Conservation (phyloP, 2,113 vertebrate genomes). For the Heliornis fulica region DNA sequence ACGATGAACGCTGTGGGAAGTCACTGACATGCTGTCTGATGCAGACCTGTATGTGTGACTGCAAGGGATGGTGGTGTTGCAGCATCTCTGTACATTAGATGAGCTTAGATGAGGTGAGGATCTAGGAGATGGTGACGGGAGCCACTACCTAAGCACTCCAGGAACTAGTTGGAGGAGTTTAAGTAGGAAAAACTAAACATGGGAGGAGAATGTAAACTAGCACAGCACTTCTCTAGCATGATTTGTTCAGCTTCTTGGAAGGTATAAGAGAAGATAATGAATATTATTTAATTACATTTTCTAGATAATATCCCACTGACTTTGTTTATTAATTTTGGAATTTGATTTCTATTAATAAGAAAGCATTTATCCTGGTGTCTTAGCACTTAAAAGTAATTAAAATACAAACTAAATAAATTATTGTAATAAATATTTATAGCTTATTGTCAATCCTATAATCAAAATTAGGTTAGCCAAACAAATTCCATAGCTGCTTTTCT, state of each 20-base stretch:
- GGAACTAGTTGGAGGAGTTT: background rate
- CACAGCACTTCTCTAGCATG: background rate
- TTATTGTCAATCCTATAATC: background rate
- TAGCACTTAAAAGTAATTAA: background rate
- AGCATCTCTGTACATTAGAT: fast-evolving
- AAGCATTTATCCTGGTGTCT: background rate
- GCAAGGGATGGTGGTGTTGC: background rate
- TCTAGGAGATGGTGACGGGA: background rate
- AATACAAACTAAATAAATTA: background rate
- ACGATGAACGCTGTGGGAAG: fast-evolving
- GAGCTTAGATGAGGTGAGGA: background rate
- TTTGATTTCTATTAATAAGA: background rate
- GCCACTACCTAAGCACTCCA: too few species aligned
- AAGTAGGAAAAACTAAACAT: background rate
- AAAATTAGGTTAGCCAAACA: background rate
- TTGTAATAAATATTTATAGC: background rate
- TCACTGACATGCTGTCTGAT: fast-evolving
- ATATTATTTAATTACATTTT: background rate
- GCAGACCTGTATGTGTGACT: fast-evolving
- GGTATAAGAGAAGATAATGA: background rate
- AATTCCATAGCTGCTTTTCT: background rate
- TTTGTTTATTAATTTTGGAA: background rate
- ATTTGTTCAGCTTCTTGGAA: background rate
- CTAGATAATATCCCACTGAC: background rate
- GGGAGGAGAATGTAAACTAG: background rate